Evolutionary conservation across 92 coral and sea anemone species (phyloP).

Genomic region (Virgularia gustaviana): DNA sequence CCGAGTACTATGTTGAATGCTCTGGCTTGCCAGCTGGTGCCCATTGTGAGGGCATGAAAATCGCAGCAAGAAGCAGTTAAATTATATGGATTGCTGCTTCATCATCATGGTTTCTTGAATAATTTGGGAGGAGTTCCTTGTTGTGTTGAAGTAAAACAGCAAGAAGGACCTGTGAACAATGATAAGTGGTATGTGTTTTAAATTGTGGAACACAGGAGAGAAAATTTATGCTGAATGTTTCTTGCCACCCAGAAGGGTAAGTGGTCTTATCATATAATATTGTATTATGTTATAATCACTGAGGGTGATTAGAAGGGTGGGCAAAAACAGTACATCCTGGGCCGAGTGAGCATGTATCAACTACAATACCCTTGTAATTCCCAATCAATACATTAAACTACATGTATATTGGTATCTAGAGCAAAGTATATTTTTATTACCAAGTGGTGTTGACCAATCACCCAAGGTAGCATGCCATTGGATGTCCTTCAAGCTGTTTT

Average conservation of each 20-base stretch:
- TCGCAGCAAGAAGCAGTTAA: slow-evolving; percentile 12
- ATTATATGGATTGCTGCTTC: slow-evolving; percentile 10
- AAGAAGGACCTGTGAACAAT: not conserved
- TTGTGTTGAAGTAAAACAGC: not conserved
- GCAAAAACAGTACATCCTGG: too few relatives aligned
- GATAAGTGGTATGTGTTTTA: slow-evolving; percentile 1
- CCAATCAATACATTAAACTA: not conserved
- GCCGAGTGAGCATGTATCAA: too few relatives aligned
- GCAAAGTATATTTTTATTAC: too few relatives aligned
- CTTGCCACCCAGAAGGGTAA: not conserved
- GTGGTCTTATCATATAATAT: not conserved
- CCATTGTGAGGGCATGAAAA: not conserved
- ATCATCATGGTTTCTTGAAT: not conserved
- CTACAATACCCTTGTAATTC: not conserved
- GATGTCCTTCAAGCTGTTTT: slow-evolving; percentile 21
- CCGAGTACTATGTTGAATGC: too few relatives aligned
- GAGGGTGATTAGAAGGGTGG: too few relatives aligned
- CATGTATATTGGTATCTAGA: not conserved
- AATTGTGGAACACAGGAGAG: slow-evolving; percentile 3
- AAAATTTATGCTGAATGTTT: slow-evolving; percentile 15
- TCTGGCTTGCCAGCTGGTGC: too few relatives aligned
- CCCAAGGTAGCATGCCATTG: not conserved
- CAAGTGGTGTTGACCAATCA: too few relatives aligned
- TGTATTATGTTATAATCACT: too few relatives aligned
- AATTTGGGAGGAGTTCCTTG: not conserved